Evolutionary conservation across 2,888 invertebrate genomes (phyloP).

Genomic region (Hofmannophila pseudospretella): DNA sequence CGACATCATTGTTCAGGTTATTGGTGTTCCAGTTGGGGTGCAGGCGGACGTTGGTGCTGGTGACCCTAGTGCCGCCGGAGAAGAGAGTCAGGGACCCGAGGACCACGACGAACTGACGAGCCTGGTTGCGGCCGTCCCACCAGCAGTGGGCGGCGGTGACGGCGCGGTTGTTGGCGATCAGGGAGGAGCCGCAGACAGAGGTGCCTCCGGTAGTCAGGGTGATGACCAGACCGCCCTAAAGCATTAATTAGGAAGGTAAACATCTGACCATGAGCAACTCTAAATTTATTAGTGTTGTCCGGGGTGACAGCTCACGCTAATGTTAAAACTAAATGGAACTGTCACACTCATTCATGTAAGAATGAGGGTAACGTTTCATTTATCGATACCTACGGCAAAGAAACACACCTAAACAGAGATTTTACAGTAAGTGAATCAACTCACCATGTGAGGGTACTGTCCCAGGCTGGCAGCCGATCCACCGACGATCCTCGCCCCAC

Average conservation of each 20-base stretch:
- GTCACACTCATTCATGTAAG: too few species aligned
- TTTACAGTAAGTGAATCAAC: too few species aligned
- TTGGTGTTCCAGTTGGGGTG: slow-evolving; percentile 24
- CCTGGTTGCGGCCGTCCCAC: slow-evolving; percentile 22
- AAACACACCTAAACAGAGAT: too few species aligned
- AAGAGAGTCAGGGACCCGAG: slow-evolving; percentile 27
- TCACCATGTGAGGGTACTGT: slow-evolving; percentile 26
- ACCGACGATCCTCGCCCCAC: slow-evolving; percentile 29
- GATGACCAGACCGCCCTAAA: slow-evolving; percentile 32
- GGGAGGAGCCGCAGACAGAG: slow-evolving; percentile 32
- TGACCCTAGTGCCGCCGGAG: slow-evolving; percentile 26
- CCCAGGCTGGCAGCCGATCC: slow-evolving; percentile 24
- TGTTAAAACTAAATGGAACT: too few species aligned
- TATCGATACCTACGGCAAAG: too few species aligned
- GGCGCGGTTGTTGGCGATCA: slow-evolving; percentile 25
- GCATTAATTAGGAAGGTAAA: too few species aligned
- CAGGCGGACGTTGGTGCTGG: slow-evolving; percentile 21
- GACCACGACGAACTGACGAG: slow-evolving; percentile 27
- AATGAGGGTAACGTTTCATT: too few species aligned
- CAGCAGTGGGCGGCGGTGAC: slow-evolving; percentile 39
- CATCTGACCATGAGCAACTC: too few species aligned
- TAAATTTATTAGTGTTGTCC: too few species aligned
- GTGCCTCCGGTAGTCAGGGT: slow-evolving; percentile 18
- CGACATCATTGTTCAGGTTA: slow-evolving; percentile 27
- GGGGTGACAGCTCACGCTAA: too few species aligned